Evolutionary conservation across 2,113 vertebrate genomes (phyloP), one percentile per base, ranked within the genome.

Genomic region (Clarias batrachus): DNA sequence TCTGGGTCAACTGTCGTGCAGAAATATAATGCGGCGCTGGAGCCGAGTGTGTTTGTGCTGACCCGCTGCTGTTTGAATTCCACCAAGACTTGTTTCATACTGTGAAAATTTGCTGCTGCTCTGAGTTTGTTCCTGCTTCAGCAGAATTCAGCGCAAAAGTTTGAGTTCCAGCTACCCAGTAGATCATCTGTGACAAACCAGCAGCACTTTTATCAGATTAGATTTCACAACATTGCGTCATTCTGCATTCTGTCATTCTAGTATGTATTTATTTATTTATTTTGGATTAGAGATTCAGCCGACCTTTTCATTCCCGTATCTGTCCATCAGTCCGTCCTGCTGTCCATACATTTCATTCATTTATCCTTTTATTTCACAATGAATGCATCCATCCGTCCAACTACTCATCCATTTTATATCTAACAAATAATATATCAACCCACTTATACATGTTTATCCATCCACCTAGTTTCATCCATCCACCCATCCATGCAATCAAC

Each of bases 111-210:
- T 70, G 81, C 41, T 11, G 52, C n/a, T 70, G 65, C 81, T 83
- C 41, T 21, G 82, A 60, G 30, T 74, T 73, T 73, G 82, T 60
- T 74, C 70, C 70, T 74, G 70, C 70, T 84, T 84, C 83, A 84
- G 83, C 83, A 84, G 27, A 84, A 74, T 16, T 16, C 52, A 27
- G 33, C 19, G 21, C 13, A 48, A 10, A 57, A 23, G 21, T 71
- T 59, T 21, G 54, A 25, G 57, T 6, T 81, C 16, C 78, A 81
- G 14, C 57, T 2, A 25, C 30, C 30, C 4, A 41, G 77, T 59
- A 59, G 77, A 79, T 79, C 56, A 79, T 59, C n/a, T 33, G 77
- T 62, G 57, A 62, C 30, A 25, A 62, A 81, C 57, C 30, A 25
- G 3, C 77, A 37, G 78, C n/a, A 12, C 19, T 54, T 73, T 41